These are phyloP conservation scores for Elymnias hypermnestra DNA, from an alignment of 1,140 invertebrate species.

Conservation along the genomic window DNA sequence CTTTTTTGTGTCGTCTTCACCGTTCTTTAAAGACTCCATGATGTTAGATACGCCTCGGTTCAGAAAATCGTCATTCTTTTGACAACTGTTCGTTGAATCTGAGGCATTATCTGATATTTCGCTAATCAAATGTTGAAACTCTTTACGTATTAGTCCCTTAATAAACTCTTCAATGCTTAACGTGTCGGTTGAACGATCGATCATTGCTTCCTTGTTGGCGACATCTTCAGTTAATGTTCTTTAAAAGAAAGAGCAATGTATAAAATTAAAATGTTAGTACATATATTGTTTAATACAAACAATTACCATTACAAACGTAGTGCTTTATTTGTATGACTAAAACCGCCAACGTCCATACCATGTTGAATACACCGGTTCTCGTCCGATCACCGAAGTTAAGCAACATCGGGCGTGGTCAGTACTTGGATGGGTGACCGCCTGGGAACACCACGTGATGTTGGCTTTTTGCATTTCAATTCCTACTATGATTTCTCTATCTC, in stretches of 20 bases:
- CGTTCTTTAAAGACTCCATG: slow-evolving; percentile 40
- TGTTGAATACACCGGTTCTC: slow-evolving; percentile 34
- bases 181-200: slow-evolving; percentile 58
- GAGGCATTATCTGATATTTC: slow-evolving; percentile 42
- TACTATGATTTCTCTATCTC: too few species aligned
- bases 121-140: slow-evolving; percentile 46
- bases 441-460: slow-evolving; percentile 29
- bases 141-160: slow-evolving; percentile 52
- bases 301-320: too few species aligned
- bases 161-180: slow-evolving; percentile 60
- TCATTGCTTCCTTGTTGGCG: slow-evolving; percentile 26
- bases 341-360: slow-evolving; percentile 25
- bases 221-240: slow-evolving; percentile 28
- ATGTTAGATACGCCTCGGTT: slow-evolving; percentile 54
- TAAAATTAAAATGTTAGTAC: slow-evolving; percentile 4
- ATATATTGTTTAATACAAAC: too few species aligned
- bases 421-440: slow-evolving; percentile 31
- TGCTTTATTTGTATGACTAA: too few species aligned
- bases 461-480: too few species aligned
- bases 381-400: slow-evolving; percentile 37
- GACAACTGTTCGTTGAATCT: slow-evolving; percentile 16
- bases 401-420: slow-evolving; percentile 32
- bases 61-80: slow-evolving; percentile 38
- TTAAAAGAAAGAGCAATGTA: slow-evolving; percentile 2
- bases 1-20: slow-evolving; percentile 33